Percentiles rank a stretch among this genome's conserved stretches.
These are phyloP conservation scores for Macaria notata DNA, from an alignment of 2,888 invertebrate genomes.

Conservation along the genomic window DNA sequence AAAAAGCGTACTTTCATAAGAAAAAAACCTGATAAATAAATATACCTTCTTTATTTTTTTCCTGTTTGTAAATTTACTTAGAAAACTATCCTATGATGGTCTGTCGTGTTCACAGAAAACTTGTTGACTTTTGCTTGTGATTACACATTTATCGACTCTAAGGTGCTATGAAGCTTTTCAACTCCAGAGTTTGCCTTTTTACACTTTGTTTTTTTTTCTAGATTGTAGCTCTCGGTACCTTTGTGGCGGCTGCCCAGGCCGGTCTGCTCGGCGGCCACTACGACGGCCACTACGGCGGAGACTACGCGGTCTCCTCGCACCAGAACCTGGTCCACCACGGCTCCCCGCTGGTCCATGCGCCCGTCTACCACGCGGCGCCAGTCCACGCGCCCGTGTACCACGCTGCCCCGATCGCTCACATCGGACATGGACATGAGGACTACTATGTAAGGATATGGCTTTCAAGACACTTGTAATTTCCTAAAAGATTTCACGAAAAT, in stretches of 20 bases:
- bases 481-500: too few relatives aligned
- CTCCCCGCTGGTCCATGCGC: slow-evolving; percentile 39
- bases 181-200: too few relatives aligned
- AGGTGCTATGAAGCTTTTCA: too few relatives aligned
- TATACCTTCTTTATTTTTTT: too few relatives aligned
- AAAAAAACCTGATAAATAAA: too few relatives aligned
- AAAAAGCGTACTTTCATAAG: neutral
- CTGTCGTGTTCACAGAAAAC: too few relatives aligned
- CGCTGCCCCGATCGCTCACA: slow-evolving; percentile 41
- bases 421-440: slow-evolving; percentile 53
- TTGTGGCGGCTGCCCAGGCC: slow-evolving; percentile 72
- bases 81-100: too few relatives aligned
- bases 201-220: slow-evolving; percentile 36
- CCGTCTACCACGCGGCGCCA: slow-evolving; percentile 42
- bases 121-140: too few relatives aligned
- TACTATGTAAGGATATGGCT: slow-evolving; percentile 52
- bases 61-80: too few relatives aligned
- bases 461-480: too few relatives aligned
- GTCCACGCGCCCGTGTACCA: slow-evolving; percentile 41
- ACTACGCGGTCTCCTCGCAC: slow-evolving; percentile 44
- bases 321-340: slow-evolving; percentile 45
- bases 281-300: slow-evolving; percentile 42
- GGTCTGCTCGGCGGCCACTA: slow-evolving; percentile 65
- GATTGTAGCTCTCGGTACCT: slow-evolving; percentile 63
- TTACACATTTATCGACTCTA: too few relatives aligned